phyloP scores from a whole-genome alignment of 2,888 invertebrate genomes.

The Drosophila recens region DNA sequence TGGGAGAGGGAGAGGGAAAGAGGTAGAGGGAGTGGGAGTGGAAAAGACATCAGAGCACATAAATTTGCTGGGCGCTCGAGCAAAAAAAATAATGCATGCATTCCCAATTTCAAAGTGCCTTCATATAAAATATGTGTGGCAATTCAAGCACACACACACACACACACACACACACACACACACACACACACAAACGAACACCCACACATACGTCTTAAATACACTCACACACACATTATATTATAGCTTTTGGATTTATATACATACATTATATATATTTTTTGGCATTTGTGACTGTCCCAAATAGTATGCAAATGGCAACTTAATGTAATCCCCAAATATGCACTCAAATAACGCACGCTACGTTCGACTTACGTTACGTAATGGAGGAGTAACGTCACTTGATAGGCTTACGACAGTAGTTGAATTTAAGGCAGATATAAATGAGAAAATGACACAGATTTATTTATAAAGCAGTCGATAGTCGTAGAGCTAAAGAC shows the following conservation, averaged over 20 bases:
- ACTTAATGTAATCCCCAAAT: slow-evolving; percentile 33
- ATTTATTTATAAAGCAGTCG: too few relatives aligned
- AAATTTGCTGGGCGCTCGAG: slow-evolving; percentile 64
- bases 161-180: slow-evolving; percentile 16
- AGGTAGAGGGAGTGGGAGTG: neutral
- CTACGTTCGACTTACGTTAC: slow-evolving; percentile 34
- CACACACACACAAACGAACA: too few relatives aligned
- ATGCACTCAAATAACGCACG: slow-evolving; percentile 28
- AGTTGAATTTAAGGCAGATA: neutral
- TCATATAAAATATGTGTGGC: slow-evolving; percentile 70
- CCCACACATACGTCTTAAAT: slow-evolving; percentile 17
- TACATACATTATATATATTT: slow-evolving; percentile 29
- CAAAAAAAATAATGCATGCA: slow-evolving; percentile 62
- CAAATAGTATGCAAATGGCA: slow-evolving; percentile 43
- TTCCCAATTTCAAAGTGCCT: slow-evolving; percentile 71
- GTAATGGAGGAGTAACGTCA: slow-evolving; percentile 10
- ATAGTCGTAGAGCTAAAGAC: too few relatives aligned
- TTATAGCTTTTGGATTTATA: slow-evolving; percentile 44
- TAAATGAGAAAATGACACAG: too few relatives aligned
- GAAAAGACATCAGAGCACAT: slow-evolving; percentile 38
- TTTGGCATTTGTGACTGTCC: slow-evolving; percentile 24
- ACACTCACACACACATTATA: slow-evolving; percentile 44
- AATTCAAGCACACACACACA: slow-evolving; percentile 40
- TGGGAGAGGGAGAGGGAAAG: too few relatives aligned
- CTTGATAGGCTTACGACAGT: neutral